These are phyloP conservation scores for Uloborus plumipes DNA, from an alignment of 2,888 invertebrate genomes.

Conservation along the genomic window DNA sequence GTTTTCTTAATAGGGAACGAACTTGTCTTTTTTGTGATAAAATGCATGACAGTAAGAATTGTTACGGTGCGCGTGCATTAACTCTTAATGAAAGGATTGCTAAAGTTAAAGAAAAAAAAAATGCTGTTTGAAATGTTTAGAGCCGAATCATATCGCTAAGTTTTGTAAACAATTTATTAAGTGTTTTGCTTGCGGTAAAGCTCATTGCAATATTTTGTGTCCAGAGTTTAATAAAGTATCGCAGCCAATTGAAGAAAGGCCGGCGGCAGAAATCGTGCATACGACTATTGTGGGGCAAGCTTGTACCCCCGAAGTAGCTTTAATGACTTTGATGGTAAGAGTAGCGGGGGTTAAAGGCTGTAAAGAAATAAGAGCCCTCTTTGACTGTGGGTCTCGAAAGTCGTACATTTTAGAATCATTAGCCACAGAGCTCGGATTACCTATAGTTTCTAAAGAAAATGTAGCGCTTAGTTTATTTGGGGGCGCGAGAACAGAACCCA, in stretches of 20 bases:
- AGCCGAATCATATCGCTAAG: neutral
- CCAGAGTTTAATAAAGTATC: neutral
- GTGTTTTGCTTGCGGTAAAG: neutral
- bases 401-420: neutral
- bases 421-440: neutral
- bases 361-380: neutral
- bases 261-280: neutral
- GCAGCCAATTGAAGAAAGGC: neutral
- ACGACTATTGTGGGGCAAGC: neutral
- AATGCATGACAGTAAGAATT: too few species aligned
- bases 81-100: too few species aligned
- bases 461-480: slow-evolving; percentile 9
- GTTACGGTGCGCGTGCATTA: too few species aligned
- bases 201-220: neutral
- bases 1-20: too few species aligned
- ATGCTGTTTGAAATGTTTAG: neutral
- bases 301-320: neutral
- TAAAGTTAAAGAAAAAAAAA: too few species aligned
- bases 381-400: slow-evolving; percentile 15
- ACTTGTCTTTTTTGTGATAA: too few species aligned
- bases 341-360: too few species aligned
- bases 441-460: neutral
- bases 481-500: neutral
- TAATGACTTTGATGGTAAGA: neutral
- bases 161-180: neutral